Conservation (phyloP, 2,888 invertebrate species). For the Saturnia pavonia region DNA sequence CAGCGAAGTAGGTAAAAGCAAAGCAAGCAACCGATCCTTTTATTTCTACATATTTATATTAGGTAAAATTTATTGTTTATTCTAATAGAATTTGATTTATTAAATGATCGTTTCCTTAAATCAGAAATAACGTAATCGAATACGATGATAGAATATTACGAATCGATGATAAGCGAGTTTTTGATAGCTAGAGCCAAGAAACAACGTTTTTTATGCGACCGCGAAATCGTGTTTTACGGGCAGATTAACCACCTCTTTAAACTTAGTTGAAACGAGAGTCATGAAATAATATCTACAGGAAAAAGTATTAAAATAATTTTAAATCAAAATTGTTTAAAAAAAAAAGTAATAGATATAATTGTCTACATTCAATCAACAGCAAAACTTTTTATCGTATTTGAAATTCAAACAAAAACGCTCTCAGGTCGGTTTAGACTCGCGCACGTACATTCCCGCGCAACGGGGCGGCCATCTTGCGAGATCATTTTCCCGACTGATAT, state of each 20-base stretch:
- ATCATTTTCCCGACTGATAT: constrained; percentile 59
- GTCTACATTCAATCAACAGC: constrained; percentile 11
- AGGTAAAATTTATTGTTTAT: neutral
- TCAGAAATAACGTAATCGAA: neutral
- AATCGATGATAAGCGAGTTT: constrained; percentile 12
- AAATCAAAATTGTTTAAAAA: neutral
- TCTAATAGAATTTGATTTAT: neutral
- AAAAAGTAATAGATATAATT: constrained; percentile 7
- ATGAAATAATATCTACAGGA: neutral
- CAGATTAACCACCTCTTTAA: constrained; percentile 12
- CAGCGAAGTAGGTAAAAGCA: neutral
- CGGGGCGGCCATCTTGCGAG: constrained; percentile 75
- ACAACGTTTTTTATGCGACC: neutral
- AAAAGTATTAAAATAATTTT: constrained; percentile 11
- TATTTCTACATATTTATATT: neutral
- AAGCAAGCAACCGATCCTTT: neutral
- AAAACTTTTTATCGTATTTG: constrained; percentile 29
- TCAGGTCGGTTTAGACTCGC: constrained; percentile 16
- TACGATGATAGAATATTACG: constrained; percentile 11
- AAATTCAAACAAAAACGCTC: constrained; percentile 35
- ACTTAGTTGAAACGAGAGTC: neutral
- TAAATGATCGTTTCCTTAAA: neutral
- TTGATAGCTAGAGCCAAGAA: neutral
- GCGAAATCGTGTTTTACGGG: constrained; percentile 13
- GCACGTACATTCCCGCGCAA: constrained; percentile 52